Evolutionary conservation across 2,888 invertebrate species (phyloP).

Genomic region (Drosophila melanocephala): DNA sequence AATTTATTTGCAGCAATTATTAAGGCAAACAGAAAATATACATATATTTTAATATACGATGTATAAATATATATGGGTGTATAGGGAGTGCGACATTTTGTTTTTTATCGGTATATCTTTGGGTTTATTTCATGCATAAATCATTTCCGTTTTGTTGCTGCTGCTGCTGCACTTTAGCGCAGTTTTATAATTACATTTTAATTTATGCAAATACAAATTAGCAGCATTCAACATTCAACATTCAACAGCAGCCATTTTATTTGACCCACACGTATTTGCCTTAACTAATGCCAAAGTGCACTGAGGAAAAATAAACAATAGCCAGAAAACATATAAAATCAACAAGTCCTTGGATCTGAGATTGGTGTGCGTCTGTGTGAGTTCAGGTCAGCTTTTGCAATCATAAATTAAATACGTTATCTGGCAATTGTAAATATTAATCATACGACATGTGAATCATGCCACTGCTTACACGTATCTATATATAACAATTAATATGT

Average conservation of each 20-base stretch:
- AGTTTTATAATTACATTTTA: constrained; percentile 80
- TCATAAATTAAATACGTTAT: constrained; percentile 11
- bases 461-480: background rate
- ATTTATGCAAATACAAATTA: constrained; percentile 81
- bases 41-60: constrained; percentile 32
- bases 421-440: constrained; percentile 23
- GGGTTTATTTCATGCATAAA: constrained; percentile 76
- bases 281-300: constrained; percentile 68
- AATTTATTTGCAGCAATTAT: constrained; percentile 79
- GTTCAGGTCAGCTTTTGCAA: constrained; percentile 1
- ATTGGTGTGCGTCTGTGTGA: constrained; percentile 3
- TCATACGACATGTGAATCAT: constrained; percentile 30
- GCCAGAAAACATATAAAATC: constrained; percentile 9
- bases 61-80: constrained; percentile 11
- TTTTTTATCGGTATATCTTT: constrained; percentile 58
- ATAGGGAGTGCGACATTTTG: constrained; percentile 54
- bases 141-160: constrained; percentile 63
- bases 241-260: constrained; percentile 12
- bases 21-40: constrained; percentile 73
- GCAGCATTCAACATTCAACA: constrained; percentile 19
- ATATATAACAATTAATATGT: background rate
- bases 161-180: constrained; percentile 50
- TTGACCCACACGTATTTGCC: constrained; percentile 48
- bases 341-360: background rate
- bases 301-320: constrained; percentile 14